Conservation (phyloP, 2,888 invertebrate species). For the Ommatoiulus sabulosus region DNA sequence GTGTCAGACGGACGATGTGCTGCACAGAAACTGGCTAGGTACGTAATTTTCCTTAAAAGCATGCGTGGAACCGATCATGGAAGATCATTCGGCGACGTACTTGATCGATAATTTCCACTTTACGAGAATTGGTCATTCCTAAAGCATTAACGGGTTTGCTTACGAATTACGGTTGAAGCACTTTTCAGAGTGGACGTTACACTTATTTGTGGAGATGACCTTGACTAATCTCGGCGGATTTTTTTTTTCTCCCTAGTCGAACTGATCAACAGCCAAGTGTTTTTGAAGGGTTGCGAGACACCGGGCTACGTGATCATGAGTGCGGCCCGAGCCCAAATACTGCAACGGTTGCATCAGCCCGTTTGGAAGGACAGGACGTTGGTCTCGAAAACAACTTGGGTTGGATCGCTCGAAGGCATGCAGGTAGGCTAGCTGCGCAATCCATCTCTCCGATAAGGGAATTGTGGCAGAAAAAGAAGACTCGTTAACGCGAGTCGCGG, state of each 20-base stretch:
- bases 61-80: too few species aligned
- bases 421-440: slow-evolving; percentile 71
- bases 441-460: too few species aligned
- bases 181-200: too few species aligned
- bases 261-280: slow-evolving; percentile 89
- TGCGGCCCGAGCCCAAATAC: slow-evolving; percentile 94
- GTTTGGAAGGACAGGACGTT: slow-evolving; percentile 88
- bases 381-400: slow-evolving; percentile 96
- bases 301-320: slow-evolving; percentile 97
- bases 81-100: too few species aligned
- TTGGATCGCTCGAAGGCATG: slow-evolving; percentile 95
- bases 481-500: too few species aligned
- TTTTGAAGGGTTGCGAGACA: slow-evolving; percentile 96
- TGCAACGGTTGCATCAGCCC: slow-evolving; percentile 88
- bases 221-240: not conserved
- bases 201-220: not conserved
- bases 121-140: too few species aligned
- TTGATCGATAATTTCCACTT: too few species aligned
- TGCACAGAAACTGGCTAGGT: slow-evolving; percentile 96
- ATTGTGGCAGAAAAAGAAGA: too few species aligned
- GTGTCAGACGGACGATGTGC: slow-evolving; percentile 89
- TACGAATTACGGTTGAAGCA: too few species aligned
- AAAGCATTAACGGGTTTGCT: too few species aligned
- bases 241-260: slow-evolving; percentile 72
- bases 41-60: slow-evolving; percentile 65